Evolutionary conservation across 2,113 vertebrate species (phyloP).

Genomic region (Gymnogyps californianus): DNA sequence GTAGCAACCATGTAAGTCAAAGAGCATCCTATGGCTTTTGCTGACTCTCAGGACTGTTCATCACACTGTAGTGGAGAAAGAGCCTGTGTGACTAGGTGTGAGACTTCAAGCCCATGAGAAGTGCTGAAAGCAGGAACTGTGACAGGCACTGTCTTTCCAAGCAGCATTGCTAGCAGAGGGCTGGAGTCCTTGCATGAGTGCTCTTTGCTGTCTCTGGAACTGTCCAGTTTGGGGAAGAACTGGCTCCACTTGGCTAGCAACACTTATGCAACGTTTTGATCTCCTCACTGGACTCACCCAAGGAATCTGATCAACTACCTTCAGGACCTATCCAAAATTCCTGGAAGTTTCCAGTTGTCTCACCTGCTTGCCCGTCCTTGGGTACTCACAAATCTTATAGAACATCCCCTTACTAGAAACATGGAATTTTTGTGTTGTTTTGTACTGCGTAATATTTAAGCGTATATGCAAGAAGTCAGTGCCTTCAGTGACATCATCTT

Average conservation of each 20-base stretch:
- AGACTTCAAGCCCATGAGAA: not conserved
- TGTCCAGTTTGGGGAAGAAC: not conserved
- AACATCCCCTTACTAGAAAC: not conserved
- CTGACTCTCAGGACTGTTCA: not conserved
- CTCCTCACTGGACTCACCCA: not conserved
- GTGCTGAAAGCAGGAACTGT: not conserved
- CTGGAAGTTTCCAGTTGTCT: not conserved
- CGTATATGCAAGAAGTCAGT: not conserved
- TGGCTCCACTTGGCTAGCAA: not conserved
- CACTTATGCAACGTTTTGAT: not conserved
- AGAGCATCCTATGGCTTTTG: not conserved
- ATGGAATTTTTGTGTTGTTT: not conserved
- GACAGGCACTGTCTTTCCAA: not conserved
- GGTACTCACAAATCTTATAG: not conserved
- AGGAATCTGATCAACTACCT: not conserved
- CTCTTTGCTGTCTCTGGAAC: not conserved
- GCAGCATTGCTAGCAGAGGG: not conserved
- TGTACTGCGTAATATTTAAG: not conserved
- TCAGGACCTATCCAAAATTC: not conserved
- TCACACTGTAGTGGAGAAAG: not conserved
- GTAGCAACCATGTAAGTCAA: not conserved
- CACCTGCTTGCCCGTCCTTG: not conserved
- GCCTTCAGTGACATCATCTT: not conserved
- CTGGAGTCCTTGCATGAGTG: not conserved
- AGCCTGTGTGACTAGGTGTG: not conserved